phyloP scores from a whole-genome alignment of 2,888 invertebrate species.

The Marasmarcha lunaedactyla region DNA sequence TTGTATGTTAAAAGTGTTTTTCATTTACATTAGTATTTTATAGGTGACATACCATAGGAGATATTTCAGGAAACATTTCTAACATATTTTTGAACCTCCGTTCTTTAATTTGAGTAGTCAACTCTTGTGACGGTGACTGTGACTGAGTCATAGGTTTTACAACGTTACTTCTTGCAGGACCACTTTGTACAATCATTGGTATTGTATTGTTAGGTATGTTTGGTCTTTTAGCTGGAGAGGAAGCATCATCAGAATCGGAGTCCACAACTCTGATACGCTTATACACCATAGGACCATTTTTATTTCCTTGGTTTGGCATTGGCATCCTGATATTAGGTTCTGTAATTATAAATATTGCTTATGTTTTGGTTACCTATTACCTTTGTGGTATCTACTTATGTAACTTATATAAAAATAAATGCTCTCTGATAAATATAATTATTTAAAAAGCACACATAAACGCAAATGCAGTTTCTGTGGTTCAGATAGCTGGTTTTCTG shows the following conservation, averaged over 20 bases:
- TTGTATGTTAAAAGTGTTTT: no score
- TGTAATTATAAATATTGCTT: slow-evolving; percentile 17
- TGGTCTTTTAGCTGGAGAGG: slow-evolving; percentile 38
- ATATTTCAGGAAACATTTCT: slow-evolving; percentile 72
- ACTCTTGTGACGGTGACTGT: slow-evolving; percentile 20
- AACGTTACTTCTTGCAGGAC: not conserved
- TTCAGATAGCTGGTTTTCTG: no score
- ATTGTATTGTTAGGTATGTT: slow-evolving; percentile 5
- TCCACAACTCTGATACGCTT: slow-evolving; percentile 55
- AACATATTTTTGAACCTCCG: slow-evolving; percentile 72
- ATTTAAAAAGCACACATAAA: no score
- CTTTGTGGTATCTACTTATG: no score
- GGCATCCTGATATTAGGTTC: slow-evolving; percentile 40
- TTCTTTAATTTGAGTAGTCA: slow-evolving; percentile 64
- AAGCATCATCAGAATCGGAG: slow-evolving; percentile 66
- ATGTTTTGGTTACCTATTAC: not conserved
- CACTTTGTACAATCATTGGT: not conserved
- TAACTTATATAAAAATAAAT: no score
- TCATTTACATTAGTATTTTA: no score
- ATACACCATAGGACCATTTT: slow-evolving; percentile 31
- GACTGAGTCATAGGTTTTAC: slow-evolving; percentile 1
- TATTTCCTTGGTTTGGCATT: slow-evolving; percentile 28
- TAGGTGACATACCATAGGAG: slow-evolving; percentile 67
- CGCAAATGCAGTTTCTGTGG: no score
- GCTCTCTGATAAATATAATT: no score